Evolutionary conservation across 2,888 invertebrate species (phyloP), one percentile per base, ranked within the genome.

Genomic region (Agonopterix arenella): DNA sequence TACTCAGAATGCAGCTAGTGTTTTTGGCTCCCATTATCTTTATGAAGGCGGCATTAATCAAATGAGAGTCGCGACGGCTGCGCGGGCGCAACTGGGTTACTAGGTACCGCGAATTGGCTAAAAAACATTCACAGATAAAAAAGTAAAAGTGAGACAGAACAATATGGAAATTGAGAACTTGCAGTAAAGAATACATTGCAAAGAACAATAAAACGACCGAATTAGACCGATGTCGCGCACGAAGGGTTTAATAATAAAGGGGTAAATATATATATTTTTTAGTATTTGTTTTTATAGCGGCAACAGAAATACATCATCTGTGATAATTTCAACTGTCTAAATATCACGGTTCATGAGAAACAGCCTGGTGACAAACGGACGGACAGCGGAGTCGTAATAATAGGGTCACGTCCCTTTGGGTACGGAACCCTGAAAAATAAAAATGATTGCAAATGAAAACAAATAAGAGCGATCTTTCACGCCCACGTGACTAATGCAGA

Each of bases 41-140:
- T 64, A 54, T 60, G 56, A 64, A 66, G 59, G 57, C 57, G 60
- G 64, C 66, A 70, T 72, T 72, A 66, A 75, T 74, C 66, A 74
- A 64, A 64, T 58, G 64, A 45, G 43, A 45, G 43, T 37, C 48
- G 45, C 46, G 45, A 18, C 47, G 41, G n/a, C 16, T 40, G 18
- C 50, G 44, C 38, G 2, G 11, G 45, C 48, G 48, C 45, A 49
- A 47, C 51, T 55, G 44, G 52, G 55, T 49, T 46, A 51, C 49
- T 40, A 40, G 10, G 10, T 40, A 40, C 40, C 40, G 40, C 10
- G n/a, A 40, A 40, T 40, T 40, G 40, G 4, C 40, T 1, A 40
- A 40, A 40, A 40, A 4, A 28, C 28, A 28, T 28, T 28, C 28
- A 28, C 28, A 4, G 28, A 28, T 28, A 28, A 40, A 40, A 3